Percentiles rank a stretch among this genome's conserved stretches.
phyloP scores from a whole-genome alignment of 64 coral and sea anemone genomes.

The Pachyseris speciosa region DNA sequence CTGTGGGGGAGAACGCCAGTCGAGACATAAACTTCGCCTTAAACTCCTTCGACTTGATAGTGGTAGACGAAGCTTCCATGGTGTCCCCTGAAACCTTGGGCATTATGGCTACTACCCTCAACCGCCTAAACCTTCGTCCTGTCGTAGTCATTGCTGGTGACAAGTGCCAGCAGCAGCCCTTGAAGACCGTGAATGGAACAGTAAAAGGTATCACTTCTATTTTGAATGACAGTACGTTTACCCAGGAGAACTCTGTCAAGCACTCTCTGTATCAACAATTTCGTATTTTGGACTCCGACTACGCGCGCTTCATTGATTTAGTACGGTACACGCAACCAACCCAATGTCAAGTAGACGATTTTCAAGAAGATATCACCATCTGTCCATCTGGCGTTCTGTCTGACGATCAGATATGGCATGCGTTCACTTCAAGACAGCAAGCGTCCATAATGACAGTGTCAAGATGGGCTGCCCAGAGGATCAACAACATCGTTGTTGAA shows the following conservation, averaged over 20 bases:
- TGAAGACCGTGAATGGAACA: not conserved
- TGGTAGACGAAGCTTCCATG: constrained; percentile 68
- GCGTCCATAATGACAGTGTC: not conserved
- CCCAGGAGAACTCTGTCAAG: not conserved
- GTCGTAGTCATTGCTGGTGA: constrained; percentile 61
- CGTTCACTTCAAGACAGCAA: not conserved
- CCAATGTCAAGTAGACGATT: not conserved
- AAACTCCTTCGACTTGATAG: not conserved
- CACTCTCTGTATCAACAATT: not conserved
- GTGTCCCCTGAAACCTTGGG: not conserved
- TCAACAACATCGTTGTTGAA: not conserved
- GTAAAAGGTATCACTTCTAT: not conserved
- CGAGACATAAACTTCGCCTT: constrained; percentile 4
- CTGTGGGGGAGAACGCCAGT: not conserved
- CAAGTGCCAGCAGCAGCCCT: constrained; percentile 53
- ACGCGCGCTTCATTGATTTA: not conserved
- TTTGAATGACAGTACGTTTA: not conserved
- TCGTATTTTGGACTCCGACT: not conserved
- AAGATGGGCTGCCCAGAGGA: not conserved
- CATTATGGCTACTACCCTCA: not conserved
- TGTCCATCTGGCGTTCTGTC: not conserved
- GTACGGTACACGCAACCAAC: not conserved
- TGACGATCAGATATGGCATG: not conserved
- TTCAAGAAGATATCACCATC: not conserved
- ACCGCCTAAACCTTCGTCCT: not conserved